phyloP scores from a whole-genome alignment of 2,113 vertebrate species.

The Oriolus oriolus region DNA sequence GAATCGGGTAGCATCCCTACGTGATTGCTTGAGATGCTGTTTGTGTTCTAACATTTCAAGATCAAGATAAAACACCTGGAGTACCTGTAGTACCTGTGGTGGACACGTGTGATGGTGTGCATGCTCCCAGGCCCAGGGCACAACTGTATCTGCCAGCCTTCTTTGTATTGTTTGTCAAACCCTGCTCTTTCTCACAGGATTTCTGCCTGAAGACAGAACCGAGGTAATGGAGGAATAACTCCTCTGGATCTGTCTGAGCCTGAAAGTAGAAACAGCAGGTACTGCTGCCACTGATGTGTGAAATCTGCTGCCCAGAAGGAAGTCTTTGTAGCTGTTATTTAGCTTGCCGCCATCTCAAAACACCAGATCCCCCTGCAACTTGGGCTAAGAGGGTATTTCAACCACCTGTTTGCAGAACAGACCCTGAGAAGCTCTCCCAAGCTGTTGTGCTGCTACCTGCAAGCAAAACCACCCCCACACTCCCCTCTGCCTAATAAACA shows the following conservation, averaged over 20 bases:
- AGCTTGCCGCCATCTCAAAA: neutral
- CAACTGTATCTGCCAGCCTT: neutral
- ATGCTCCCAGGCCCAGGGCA: neutral
- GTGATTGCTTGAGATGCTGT: neutral
- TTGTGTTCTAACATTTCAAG: neutral
- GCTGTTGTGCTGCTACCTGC: neutral
- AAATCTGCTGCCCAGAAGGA: neutral
- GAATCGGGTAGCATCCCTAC: neutral
- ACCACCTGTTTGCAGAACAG: neutral
- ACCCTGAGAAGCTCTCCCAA: neutral
- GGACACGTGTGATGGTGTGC: neutral
- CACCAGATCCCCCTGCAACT: neutral
- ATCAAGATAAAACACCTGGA: neutral
- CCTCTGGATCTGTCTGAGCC: neutral
- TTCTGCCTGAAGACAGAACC: neutral
- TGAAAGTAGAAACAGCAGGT: conserved; percentile 5
- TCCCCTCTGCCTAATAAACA: neutral
- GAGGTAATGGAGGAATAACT: neutral
- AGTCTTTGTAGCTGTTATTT: neutral
- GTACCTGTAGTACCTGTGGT: neutral
- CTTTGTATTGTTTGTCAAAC: neutral
- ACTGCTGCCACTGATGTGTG: neutral
- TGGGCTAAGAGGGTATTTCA: neutral
- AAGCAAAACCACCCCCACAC: neutral
- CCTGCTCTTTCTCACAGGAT: neutral